Base-by-base conservation (phyloP, 2,113 vertebrate genomes). In the Muscicapa adusta region DNA sequence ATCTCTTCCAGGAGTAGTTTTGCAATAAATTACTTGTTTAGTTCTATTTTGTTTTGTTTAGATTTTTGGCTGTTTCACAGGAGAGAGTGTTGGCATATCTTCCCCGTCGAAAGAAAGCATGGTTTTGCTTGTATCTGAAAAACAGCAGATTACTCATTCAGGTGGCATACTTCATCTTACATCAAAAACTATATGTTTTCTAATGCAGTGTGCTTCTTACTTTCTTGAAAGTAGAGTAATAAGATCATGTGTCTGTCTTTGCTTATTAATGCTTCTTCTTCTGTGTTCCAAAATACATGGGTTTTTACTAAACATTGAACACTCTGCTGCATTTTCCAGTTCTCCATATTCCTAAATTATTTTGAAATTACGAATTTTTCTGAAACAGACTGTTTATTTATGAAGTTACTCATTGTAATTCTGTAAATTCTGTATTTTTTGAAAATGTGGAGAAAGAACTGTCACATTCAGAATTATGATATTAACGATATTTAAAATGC, bases 1-100 rank as follows among this genome's bases (percentile, higher is more conserved):
- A 56, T 45, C 33, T 45, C n/a, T 65, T 82, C 31, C 16, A 80
- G 33, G 78, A 80, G 4, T 20, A 57, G 7, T 40, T 66, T 80
- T 85, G 13, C 50, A 82, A n/a, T 89, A 51, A 73, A 43, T 60
- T 50, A 12, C n/a, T 71, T 72, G 4, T 1, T 78, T 61, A n/a
- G 1, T 68, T 84, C 29, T 72, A 2, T 43, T 34, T 92, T 92
- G 51, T 75, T 78, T 38, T 81, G 67, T 96, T 88, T 74, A 98
- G 98, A 96, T 98, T 89, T 98, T 98, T 95, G 98, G 97, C 77
- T 98, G 91, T 89, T 98, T 96, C 80, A 75, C 54, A 38, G 68
- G 53, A 54, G 81, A 96, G 71, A 92, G 74, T 20, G 71, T 68
- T 85, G 16, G 18, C 45, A 18, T 68, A 20, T 12, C 74, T 94